Percentiles rank a stretch among this genome's conserved stretches.
These are phyloP conservation scores for Epizoanthus rinbou DNA, from an alignment of 92 coral and sea anemone genomes.

Conservation along the genomic window DNA sequence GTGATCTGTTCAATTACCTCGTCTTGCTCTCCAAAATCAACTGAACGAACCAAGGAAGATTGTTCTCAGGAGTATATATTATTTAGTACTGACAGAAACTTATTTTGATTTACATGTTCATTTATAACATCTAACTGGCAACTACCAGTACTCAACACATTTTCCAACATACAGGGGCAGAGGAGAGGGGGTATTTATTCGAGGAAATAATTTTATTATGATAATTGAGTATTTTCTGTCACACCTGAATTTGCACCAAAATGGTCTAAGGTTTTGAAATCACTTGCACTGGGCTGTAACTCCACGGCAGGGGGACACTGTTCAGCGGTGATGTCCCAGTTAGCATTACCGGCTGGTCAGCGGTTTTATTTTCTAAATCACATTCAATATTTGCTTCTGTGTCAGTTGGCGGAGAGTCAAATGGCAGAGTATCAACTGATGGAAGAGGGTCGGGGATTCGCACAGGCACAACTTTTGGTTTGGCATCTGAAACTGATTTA, in stretches of 20 bases:
- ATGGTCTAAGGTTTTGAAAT: conserved; percentile 50
- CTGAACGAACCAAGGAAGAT: too few species aligned
- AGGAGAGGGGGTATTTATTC: background rate
- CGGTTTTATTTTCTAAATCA: conserved; percentile 62
- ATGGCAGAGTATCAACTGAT: conserved; percentile 44
- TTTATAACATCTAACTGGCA: too few species aligned
- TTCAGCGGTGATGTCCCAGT: conserved; percentile 93
- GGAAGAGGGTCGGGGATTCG: conserved; percentile 32
- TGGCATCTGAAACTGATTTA: conserved; percentile 46
- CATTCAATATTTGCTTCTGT: conserved; percentile 30
- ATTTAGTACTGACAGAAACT: too few species aligned
- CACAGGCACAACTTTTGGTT: conserved; percentile 41
- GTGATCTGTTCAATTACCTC: too few species aligned
- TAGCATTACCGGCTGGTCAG: conserved; percentile 78
- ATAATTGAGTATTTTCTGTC: conserved; percentile 18
- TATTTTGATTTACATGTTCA: too few species aligned
- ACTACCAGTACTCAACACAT: too few species aligned
- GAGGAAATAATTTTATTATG: conserved; percentile 12
- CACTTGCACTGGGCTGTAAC: conserved; percentile 71
- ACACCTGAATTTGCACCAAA: conserved; percentile 17
- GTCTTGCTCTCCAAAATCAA: too few species aligned
- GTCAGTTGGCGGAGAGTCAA: conserved; percentile 47
- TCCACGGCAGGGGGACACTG: conserved; percentile 88
- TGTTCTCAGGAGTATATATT: too few species aligned
- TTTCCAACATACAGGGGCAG: too few species aligned